Evolutionary conservation across 2,888 invertebrate species (phyloP).

Genomic region (Copidosoma aretas): DNA sequence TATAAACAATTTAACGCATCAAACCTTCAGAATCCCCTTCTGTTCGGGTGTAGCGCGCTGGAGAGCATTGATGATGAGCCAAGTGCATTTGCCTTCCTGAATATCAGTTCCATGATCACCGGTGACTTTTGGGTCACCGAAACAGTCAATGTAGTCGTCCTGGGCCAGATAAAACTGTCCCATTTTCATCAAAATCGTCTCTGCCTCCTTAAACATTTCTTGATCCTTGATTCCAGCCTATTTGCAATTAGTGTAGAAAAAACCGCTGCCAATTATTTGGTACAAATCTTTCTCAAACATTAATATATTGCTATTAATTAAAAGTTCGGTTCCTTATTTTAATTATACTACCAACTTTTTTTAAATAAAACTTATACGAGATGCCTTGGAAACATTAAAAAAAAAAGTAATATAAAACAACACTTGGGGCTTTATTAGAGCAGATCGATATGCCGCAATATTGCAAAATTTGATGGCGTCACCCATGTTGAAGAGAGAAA

Average conservation of each 20-base stretch:
- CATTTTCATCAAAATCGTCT: conserved; percentile 87
- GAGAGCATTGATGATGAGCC: conserved; percentile 90
- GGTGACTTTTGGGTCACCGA: conserved; percentile 82
- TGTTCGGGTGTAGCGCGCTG: conserved; percentile 78
- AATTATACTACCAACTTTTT: too few relatives aligned
- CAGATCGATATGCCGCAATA: too few relatives aligned
- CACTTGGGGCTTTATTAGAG: too few relatives aligned
- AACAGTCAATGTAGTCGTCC: conserved; percentile 92
- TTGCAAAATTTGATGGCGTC: too few relatives aligned
- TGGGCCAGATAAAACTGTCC: conserved; percentile 94
- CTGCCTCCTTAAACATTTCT: conserved; percentile 83
- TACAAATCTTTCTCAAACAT: background rate
- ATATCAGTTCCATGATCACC: conserved; percentile 94
- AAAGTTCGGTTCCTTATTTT: too few relatives aligned
- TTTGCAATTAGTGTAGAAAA: conserved; percentile 8
- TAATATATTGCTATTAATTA: background rate
- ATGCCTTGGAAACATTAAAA: too few relatives aligned
- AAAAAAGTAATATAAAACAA: too few relatives aligned
- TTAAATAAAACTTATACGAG: too few relatives aligned
- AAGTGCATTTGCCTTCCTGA: conserved; percentile 94
- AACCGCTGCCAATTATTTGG: background rate
- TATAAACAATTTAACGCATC: conserved; percentile 14
- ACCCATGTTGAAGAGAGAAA: too few relatives aligned
- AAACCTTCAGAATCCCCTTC: conserved; percentile 71
- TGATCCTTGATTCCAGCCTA: conserved; percentile 73